Conservation (phyloP, 2,888 invertebrate species). For the Ochlodes sylvanus region DNA sequence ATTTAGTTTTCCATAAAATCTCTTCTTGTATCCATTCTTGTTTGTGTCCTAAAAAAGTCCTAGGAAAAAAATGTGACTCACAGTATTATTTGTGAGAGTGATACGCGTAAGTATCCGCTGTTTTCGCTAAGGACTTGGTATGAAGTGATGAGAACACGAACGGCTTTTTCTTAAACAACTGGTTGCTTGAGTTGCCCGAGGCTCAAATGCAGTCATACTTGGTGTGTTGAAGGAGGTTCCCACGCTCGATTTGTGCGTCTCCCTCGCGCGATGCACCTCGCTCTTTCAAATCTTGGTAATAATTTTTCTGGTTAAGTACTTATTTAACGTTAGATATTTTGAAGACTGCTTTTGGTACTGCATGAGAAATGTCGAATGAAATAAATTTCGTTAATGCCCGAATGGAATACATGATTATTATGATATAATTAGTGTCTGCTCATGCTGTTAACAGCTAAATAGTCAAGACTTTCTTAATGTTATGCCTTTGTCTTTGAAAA, state of each 20-base stretch:
- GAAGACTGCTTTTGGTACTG: not conserved
- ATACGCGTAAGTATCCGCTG: no score
- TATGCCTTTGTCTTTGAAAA: no score
- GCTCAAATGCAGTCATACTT: slow-evolving; percentile 57
- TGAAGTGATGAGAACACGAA: slow-evolving; percentile 53
- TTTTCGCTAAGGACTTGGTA: slow-evolving; percentile 54
- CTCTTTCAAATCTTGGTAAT: slow-evolving; percentile 43
- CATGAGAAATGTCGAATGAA: no score
- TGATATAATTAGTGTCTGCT: no score
- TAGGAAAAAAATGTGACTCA: no score
- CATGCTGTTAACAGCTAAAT: no score
- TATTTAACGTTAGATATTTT: not conserved
- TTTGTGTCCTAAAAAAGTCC: no score
- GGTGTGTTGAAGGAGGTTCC: slow-evolving; percentile 59
- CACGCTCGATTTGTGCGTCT: slow-evolving; percentile 62
- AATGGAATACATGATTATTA: no score
- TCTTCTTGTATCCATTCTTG: no score
- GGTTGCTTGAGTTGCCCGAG: slow-evolving; percentile 58
- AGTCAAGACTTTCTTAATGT: no score
- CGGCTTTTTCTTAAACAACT: slow-evolving; percentile 59
- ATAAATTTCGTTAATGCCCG: no score
- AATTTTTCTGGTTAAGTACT: not conserved
- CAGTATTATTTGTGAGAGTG: not conserved
- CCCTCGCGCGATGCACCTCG: slow-evolving; percentile 45
- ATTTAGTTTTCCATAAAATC: no score